Base-by-base conservation (phyloP, 2,888 invertebrate genomes). In the Apomyelois bistriatella region DNA sequence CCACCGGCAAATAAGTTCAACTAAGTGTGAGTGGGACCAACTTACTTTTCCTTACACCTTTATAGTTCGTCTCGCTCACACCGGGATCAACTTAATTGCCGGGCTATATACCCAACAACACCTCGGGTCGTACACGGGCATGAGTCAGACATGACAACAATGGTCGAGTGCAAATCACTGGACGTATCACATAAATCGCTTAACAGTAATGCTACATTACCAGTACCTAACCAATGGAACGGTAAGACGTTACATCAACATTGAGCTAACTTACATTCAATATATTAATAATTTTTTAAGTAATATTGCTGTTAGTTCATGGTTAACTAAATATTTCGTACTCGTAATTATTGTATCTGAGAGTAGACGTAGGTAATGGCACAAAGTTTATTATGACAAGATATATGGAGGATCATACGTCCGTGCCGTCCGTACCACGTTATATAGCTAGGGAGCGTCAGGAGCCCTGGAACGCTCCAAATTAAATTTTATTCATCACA, bases 401-500 rank as follows among this genome's bases (percentile, higher is more conserved):
- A 87, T 72, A 77, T 68, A 72, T 73, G 73, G 71, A 72, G 74
- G 75, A 73, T 71, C 66, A 58, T 66, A 59, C 58, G 60, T 78
- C 38, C 8, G 87, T 85, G 85, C 85, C 85, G 75, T 49, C 71
- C 78, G 22, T 68, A 70, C n/a, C n/a, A n/a, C 67, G 74, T 74
- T 72, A 80, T 61, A 74, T 76, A 76, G 89, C 88, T 87, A 86
- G 87, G 22, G 81, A 83, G 84, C 88, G 85, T 87, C 78, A 73
- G 72, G 76, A 78, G 82, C 79, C 85, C 82, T 84, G 82, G 88
- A 87, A 87, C 82, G 83, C 82, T 82, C 77, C 78, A 89, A 89
- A 89, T 89, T 88, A 90, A 90, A 90, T 89, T 89, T 89, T 86
- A 88, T 87, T 85, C 73, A 88, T 88, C 86, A 89, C 88, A 87